phyloP scores from a whole-genome alignment of 2,888 invertebrate genomes.

The Ennomos fuscantarius region DNA sequence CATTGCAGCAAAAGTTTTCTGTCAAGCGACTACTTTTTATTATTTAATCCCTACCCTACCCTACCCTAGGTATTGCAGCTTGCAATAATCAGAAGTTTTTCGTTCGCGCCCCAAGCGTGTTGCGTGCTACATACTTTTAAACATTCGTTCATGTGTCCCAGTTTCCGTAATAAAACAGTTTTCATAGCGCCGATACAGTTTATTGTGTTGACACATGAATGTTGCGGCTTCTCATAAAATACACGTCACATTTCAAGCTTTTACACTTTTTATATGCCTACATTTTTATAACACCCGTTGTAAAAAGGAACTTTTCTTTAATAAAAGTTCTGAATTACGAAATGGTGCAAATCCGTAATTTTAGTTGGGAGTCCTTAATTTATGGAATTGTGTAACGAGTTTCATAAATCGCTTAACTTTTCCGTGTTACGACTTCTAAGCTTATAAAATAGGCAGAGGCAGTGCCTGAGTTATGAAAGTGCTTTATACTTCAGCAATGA shows the following conservation, averaged over 20 bases:
- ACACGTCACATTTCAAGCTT: slow-evolving; percentile 32
- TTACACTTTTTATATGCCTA: slow-evolving; percentile 27
- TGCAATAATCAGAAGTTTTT: slow-evolving; percentile 26
- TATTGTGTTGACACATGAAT: slow-evolving; percentile 49
- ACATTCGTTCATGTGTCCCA: slow-evolving; percentile 42
- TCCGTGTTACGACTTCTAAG: slow-evolving; percentile 39
- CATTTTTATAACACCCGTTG: slow-evolving; percentile 20
- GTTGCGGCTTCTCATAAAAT: slow-evolving; percentile 38
- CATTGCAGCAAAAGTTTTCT: slow-evolving; percentile 10
- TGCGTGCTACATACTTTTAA: slow-evolving; percentile 40
- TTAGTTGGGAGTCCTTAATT: slow-evolving; percentile 39
- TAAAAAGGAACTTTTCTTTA: slow-evolving; percentile 42
- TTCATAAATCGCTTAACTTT: slow-evolving; percentile 43
- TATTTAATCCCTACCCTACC: too few relatives aligned
- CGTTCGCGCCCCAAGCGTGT: slow-evolving; percentile 25
- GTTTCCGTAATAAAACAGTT: slow-evolving; percentile 44
- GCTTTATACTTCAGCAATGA: slow-evolving; percentile 28
- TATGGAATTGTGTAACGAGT: slow-evolving; percentile 44
- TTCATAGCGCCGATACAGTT: slow-evolving; percentile 43
- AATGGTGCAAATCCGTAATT: slow-evolving; percentile 35
- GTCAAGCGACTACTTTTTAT: slow-evolving; percentile 18
- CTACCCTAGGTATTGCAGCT: slow-evolving; percentile 16
- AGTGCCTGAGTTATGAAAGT: slow-evolving; percentile 31
- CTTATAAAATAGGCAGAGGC: slow-evolving; percentile 37
- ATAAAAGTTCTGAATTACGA: slow-evolving; percentile 40